Conservation (phyloP, 1,140 invertebrate genomes). For the Bombus waltoni region DNA sequence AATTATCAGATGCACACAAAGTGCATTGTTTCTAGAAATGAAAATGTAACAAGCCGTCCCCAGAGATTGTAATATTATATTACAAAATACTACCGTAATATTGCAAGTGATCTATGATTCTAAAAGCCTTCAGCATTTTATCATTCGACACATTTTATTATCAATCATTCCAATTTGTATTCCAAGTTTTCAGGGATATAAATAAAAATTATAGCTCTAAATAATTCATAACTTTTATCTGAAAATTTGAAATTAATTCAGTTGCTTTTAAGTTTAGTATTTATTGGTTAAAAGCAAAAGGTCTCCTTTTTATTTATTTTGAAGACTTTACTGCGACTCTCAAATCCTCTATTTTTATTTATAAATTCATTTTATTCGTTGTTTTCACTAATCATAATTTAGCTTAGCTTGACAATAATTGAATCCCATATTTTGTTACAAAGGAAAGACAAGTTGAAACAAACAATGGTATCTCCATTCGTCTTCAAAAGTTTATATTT, state of each 20-base stretch:
- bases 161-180: background rate
- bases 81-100: background rate
- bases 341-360: background rate
- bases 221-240: background rate
- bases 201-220: background rate
- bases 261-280: too few species aligned
- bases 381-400: too few species aligned
- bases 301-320: too few species aligned
- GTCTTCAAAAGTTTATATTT: background rate
- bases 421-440: background rate
- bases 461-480: background rate
- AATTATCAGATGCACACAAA: background rate
- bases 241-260: background rate
- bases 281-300: too few species aligned
- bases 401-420: background rate
- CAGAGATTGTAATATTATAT: background rate
- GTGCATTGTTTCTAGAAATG: slow-evolving; percentile 1
- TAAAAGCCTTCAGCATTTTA: background rate
- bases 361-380: background rate
- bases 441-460: background rate
- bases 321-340: too few species aligned
- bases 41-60: background rate
- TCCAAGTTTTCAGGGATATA: background rate
- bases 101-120: background rate
- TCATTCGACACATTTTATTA: background rate